Conservation (phyloP, 2,888 invertebrate genomes). For the Megaustenia siamemsis region DNA sequence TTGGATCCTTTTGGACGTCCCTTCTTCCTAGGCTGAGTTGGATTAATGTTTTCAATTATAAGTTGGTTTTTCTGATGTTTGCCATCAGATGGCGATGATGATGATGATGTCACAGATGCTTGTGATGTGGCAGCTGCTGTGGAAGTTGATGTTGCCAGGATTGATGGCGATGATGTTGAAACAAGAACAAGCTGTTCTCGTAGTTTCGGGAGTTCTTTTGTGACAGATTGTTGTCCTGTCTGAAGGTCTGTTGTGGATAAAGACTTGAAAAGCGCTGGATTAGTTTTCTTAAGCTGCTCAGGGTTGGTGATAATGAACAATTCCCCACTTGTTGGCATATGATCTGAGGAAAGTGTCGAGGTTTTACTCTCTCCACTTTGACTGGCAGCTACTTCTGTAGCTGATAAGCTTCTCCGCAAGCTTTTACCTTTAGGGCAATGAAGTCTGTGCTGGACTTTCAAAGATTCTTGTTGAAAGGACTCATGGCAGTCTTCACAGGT, state of each 20-base stretch:
- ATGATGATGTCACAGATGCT: neutral
- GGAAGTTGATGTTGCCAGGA: slow-evolving; percentile 25
- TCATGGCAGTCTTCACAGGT: slow-evolving; percentile 87
- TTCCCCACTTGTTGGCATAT: slow-evolving; percentile 35
- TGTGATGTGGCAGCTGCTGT: neutral
- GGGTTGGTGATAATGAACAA: slow-evolving; percentile 89
- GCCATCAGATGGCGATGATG: neutral
- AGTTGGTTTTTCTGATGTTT: slow-evolving; percentile 32
- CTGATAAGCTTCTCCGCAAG: slow-evolving; percentile 40
- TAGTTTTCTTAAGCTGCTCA: slow-evolving; percentile 83
- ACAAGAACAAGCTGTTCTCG: slow-evolving; percentile 48
- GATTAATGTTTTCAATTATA: slow-evolving; percentile 53
- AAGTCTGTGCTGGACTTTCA: slow-evolving; percentile 89
- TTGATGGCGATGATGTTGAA: slow-evolving; percentile 34
- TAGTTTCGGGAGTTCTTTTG: slow-evolving; percentile 52
- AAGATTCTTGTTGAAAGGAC: slow-evolving; percentile 89
- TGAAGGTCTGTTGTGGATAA: slow-evolving; percentile 56
- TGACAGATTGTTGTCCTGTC: slow-evolving; percentile 23
- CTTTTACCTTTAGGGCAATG: slow-evolving; percentile 83
- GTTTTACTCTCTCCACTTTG: neutral
- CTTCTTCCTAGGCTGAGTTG: slow-evolving; percentile 65
- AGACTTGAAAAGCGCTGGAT: slow-evolving; percentile 52
- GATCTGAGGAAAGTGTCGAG: neutral
- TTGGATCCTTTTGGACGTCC: slow-evolving; percentile 75
- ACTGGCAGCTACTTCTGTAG: slow-evolving; percentile 2